phyloP scores from a whole-genome alignment of 2,113 vertebrate genomes.

The Falco punctatus region DNA sequence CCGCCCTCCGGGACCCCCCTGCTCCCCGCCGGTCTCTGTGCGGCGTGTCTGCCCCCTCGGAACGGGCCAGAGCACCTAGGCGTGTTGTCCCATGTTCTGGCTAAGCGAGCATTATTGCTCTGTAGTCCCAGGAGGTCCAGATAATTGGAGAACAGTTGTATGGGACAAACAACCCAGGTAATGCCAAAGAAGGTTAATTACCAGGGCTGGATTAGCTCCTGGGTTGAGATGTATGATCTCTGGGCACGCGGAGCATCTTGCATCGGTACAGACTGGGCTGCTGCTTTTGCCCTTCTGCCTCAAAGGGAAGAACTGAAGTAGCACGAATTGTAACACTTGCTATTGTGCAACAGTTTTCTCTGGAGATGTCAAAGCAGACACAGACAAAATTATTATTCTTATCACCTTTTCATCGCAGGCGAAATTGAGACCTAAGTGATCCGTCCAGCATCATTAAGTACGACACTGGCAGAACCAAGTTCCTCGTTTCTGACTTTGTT shows the following conservation, averaged over 20 bases:
- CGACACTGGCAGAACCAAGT: not conserved
- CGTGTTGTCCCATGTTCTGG: not conserved
- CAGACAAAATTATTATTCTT: not conserved
- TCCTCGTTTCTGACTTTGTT: not conserved
- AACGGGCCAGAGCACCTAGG: not conserved
- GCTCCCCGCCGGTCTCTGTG: too few species aligned
- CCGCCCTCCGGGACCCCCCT: not conserved
- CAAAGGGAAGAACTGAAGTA: not conserved
- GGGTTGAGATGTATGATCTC: not conserved
- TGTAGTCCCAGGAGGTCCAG: not conserved
- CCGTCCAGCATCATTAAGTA: not conserved
- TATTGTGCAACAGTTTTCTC: not conserved
- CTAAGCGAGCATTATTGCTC: rapidly evolving
- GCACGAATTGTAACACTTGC: not conserved
- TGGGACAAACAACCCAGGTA: not conserved
- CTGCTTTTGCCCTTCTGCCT: not conserved
- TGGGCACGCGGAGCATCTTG: not conserved
- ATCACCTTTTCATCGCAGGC: not conserved
- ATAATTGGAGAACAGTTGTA: not conserved
- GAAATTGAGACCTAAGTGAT: not conserved
- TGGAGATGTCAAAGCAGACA: not conserved
- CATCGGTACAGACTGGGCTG: not conserved
- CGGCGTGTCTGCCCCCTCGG: not conserved
- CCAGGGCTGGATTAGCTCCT: not conserved
- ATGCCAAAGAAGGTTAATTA: not conserved